Evolutionary conservation across 2,888 invertebrate genomes (phyloP).

Genomic region (Colletes collaris): DNA sequence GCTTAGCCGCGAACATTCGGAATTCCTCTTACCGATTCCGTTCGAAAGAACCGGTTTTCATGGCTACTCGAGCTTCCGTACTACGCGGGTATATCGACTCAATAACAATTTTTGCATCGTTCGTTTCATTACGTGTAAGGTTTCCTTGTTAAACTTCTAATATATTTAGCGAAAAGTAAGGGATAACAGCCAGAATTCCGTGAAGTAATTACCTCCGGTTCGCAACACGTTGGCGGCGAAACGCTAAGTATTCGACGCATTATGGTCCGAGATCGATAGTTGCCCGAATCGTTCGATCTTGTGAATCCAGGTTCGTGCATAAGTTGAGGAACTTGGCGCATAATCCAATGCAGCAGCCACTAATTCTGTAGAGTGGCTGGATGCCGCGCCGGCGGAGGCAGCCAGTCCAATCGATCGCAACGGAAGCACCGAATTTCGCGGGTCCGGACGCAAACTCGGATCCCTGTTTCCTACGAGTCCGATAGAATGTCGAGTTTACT

Average conservation of each 20-base stretch:
- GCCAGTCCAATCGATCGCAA: constrained; percentile 41
- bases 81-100: no score
- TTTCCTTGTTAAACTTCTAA: no score
- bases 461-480: constrained; percentile 13
- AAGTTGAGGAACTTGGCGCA: constrained; percentile 59
- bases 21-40: no score
- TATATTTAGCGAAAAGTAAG: no score
- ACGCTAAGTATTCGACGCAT: background rate
- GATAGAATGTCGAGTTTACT: constrained; percentile 40
- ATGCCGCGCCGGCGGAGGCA: constrained; percentile 18
- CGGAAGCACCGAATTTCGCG: constrained; percentile 35
- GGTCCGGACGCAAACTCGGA: constrained; percentile 1
- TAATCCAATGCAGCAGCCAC: constrained; percentile 52
- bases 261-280: background rate
- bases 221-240: background rate
- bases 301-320: constrained; percentile 43
- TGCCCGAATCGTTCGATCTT: constrained; percentile 50
- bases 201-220: no score
- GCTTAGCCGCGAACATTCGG: no score
- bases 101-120: no score
- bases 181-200: no score
- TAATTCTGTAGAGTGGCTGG: constrained; percentile 53
- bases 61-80: no score
- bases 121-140: no score
- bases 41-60: no score